Evolutionary conservation across 2,888 invertebrate genomes (phyloP), one percentile per base, ranked within the genome.

Genomic region (Acanthopleura granulata): DNA sequence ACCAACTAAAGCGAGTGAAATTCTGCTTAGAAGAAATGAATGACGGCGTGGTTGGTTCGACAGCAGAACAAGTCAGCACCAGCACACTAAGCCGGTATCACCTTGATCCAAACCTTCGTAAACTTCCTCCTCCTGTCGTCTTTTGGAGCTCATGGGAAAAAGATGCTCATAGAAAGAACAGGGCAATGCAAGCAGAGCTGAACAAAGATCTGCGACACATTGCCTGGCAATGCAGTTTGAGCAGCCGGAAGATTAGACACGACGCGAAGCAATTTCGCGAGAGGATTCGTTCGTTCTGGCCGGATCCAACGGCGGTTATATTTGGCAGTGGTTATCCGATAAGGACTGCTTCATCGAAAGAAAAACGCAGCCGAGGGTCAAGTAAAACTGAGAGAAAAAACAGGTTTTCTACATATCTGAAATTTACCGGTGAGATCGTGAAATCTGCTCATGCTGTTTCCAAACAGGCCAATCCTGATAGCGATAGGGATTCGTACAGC

Each of bases 171-270:
- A 6, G 29, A 66, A 22, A 27, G 6, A 66, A 66, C 29, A 22
- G 66, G 29, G 66, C 66, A 16, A 66, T 66, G 16, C 66, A 66
- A 27, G 29, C 25, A 22, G 66, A 66, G 29, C 16, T 66, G 66
- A 66, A 66, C 29, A 66, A 66, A 25, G 29, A 66, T 27, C 25
- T 66, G 6, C 22, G 66, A 16, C 66, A 66, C 29, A 66, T 66
- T 25, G 66, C 1, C 18, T 66, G 66, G 66, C 66, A 66, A 27
- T 27, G 27, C 16, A 25, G 25, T 27, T 27, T 66, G 29, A 27
- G 15, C 3, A 25, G 16, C 3, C 6, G 29, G 14, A 66, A 66
- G 25, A 66, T 66, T 14, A 22, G 66, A 6, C 25, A 66, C 66
- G 66, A 66, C 22, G 66, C 66, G 18, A 18, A 16, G 22, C 22